Evolutionary conservation across 2,797 vertebrate genomes (phyloP), one percentile per base, ranked within the genome.

Genomic region (Platalea minor): DNA sequence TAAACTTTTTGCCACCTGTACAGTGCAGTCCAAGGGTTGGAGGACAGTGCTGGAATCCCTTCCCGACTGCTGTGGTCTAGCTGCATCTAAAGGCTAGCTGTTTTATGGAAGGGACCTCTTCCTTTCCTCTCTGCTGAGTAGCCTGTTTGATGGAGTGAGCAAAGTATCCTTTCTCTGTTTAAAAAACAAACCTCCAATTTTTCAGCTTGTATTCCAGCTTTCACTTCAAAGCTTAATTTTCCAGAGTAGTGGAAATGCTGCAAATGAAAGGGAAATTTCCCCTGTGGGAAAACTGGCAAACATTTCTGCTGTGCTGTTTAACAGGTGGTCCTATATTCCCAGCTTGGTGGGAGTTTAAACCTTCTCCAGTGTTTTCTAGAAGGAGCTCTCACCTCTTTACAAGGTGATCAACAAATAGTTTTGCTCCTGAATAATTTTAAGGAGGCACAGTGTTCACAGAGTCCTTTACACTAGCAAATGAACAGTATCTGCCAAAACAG

Each of bases 371-470:
- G 16, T 26, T 54, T 90, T 89, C 60, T 56, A 70, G 56, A 70
- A 84, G 67, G 60, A 67, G 5, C 8, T 91, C 13, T 77, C 3
- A 7, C 43, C 64, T 76, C n/a, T 83, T 91, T 81, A 26, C 31
- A 68, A 85, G 20, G 46, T 92, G 60, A 75, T 77, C 46, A 67
- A 31, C 29, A 50, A 65, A 83, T 28, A 19, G 45, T 87, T 96
- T 88, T 80, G 15, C 68, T 60, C 39, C 67, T 31, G 53, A 75
- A 69, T 96, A 84, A 91, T 86, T 88, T 93, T 95, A 53, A 91
- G 51, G 46, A 91, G 88, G 61, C 20, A 45, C 51, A 75, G 41
- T 56, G 51, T 74, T 85, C 63, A 59, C 65, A 87, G 81, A 91
- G 91, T 37, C 35, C 14, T 87, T 78, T 86, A 33, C 7, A 13